A percentile compares a stretch with the other conserved stretches of the same genome.
Conservation (phyloP, 1,140 invertebrate genomes). For the Nilaparvata lugens region DNA sequence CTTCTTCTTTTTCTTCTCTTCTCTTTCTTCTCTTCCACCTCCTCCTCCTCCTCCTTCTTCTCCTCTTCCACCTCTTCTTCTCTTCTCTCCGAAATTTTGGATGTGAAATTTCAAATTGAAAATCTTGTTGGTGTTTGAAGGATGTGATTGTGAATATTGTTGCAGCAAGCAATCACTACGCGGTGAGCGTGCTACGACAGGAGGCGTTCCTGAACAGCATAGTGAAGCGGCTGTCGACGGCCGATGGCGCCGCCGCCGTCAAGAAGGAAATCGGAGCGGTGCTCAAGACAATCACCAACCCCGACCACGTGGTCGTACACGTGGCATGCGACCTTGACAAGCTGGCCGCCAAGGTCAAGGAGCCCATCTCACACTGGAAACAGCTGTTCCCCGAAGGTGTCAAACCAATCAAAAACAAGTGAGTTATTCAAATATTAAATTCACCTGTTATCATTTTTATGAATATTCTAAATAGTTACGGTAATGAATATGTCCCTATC, state of each 20-base stretch:
- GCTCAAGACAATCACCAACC: slow-evolving; percentile 45
- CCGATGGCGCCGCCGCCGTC: slow-evolving; percentile 43
- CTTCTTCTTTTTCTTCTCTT: too few relatives aligned
- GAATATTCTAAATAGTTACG: too few relatives aligned
- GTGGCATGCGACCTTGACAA: slow-evolving; percentile 59
- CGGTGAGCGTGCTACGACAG: slow-evolving; percentile 60
- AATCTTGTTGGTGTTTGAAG: not conserved
- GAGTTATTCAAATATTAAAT: too few relatives aligned
- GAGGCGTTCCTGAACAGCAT: slow-evolving; percentile 63
- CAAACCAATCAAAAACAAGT: slow-evolving; percentile 33
- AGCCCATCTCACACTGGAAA: slow-evolving; percentile 46
- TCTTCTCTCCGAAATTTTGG: too few relatives aligned
- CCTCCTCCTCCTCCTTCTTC: too few relatives aligned
- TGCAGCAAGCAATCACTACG: slow-evolving; percentile 62
- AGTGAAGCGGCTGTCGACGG: slow-evolving; percentile 44
- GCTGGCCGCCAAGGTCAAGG: slow-evolving; percentile 38
- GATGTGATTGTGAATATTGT: not conserved
- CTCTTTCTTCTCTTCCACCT: too few relatives aligned
- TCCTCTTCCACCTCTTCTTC: too few relatives aligned
- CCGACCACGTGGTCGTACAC: slow-evolving; percentile 54
- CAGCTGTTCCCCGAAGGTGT: slow-evolving; percentile 35
- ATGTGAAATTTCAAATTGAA: not conserved
- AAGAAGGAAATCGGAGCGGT: slow-evolving; percentile 51
- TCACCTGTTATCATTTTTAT: too few relatives aligned
- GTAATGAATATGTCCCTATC: too few relatives aligned